Evolutionary conservation across 1,140 invertebrate species (phyloP), one percentile per base, ranked within the genome.

Genomic region (Euura saliciscinereae): DNA sequence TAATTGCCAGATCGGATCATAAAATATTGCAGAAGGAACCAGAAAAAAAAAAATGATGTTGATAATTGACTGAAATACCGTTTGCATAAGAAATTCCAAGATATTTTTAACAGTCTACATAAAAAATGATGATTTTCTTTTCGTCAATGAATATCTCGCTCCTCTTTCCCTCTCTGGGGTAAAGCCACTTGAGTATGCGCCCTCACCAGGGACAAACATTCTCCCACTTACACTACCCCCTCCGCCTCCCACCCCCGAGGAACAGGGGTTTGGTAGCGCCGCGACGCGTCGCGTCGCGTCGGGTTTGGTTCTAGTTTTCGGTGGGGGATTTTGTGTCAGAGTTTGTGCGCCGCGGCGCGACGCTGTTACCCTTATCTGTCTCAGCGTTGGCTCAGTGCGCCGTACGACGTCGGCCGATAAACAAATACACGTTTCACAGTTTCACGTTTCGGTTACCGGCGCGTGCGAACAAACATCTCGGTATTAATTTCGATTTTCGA

Each of bases 351-450:
- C 78, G 51, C 77, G 75, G 77, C 77, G 78, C 78, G 76, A 77
- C 80, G 78, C 76, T 77, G 78, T 77, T 78, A 74, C 64, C 28
- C 77, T 82, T 80, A 79, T 80, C 80, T 82, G 82, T 80, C 75
- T 81, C 79, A 87, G 86, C 86, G 77, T 28, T 28, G 28, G 28
- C 1, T 80, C 84, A 87, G 86, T 87, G 77, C 84, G 82, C 84
- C 84, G 85, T 86, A 80, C 84, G 85, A 83, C 81, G 76, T 82
- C 83, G 84, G 82, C 82, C 84, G 83, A 84, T 82, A 77, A 84
- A 78, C 28, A 28, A 28, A 28, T 28, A 28, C 28, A 28, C 28
- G 28, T 28, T 28, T 28, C 28, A 28, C 28, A 1, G 28, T 28
- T 28, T 28, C 28, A 28, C 28, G 28, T 28, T 28, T 28, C 28